Evolutionary conservation across 2,113 vertebrate species (phyloP).

Genomic region (Phoenicopterus ruber): DNA sequence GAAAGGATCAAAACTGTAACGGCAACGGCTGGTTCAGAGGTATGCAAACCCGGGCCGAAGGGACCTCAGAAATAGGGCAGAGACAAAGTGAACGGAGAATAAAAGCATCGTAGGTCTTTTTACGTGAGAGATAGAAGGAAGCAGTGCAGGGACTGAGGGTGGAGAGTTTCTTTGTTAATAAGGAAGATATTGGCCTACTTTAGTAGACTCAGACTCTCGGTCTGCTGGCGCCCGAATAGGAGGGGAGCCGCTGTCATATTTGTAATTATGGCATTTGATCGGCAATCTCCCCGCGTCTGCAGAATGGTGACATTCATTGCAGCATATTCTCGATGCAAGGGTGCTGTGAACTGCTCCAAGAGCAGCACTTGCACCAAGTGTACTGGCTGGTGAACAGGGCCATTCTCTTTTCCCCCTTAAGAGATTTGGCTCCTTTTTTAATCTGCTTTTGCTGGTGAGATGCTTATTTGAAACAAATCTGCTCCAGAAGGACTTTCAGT

Average conservation of each 20-base stretch:
- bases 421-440: not conserved
- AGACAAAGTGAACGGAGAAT: not conserved
- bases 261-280: not conserved
- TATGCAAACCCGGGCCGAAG: not conserved
- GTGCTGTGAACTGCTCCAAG: not conserved
- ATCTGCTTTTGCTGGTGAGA: not conserved
- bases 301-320: not conserved
- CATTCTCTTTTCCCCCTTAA: not conserved
- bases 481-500: not conserved
- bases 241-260: not conserved
- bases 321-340: not conserved
- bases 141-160: not conserved
- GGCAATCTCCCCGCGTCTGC: not conserved
- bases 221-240: not conserved
- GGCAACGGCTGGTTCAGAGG: not conserved
- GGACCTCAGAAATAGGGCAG: conserved; percentile 39
- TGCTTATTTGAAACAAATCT: not conserved
- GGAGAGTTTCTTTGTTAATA: not conserved
- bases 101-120: not conserved
- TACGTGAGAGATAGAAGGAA: not conserved
- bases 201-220: not conserved
- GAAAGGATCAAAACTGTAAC: not conserved
- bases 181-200: conserved; percentile 19
- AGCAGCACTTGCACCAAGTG: not conserved
- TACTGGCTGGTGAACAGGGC: rapidly evolving